Conservation (phyloP, 2,113 vertebrate genomes). For the Xiphophorus maculatus region DNA sequence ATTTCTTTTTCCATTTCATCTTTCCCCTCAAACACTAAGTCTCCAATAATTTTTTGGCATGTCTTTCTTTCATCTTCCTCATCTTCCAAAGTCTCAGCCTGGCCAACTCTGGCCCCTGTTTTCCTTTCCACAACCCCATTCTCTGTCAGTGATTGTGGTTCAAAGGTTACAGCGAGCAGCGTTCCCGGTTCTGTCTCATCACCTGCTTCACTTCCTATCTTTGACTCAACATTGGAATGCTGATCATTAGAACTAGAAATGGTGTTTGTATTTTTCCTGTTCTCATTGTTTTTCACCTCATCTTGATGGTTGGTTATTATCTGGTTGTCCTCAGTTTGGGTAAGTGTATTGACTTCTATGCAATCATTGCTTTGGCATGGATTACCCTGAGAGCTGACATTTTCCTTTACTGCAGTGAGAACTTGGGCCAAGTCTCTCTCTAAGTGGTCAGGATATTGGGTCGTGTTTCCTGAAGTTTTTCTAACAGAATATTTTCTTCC, state of each 20-base stretch:
- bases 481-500: background rate
- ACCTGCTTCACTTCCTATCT: background rate
- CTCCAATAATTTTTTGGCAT: background rate
- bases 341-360: background rate
- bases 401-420: background rate
- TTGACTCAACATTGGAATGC: background rate
- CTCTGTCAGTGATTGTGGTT: conserved; percentile 15
- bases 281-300: background rate
- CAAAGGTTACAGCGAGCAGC: rapidly evolving
- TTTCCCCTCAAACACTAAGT: conserved; percentile 21
- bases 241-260: background rate
- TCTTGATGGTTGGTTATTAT: conserved; percentile 2
- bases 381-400: background rate
- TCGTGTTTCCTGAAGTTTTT: background rate
- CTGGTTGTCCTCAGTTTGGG: background rate
- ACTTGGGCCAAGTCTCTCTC: background rate
- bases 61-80: conserved; percentile 7
- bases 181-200: background rate
- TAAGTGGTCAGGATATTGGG: background rate
- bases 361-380: background rate
- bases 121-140: background rate
- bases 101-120: background rate
- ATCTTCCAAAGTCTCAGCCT: conserved; percentile 9
- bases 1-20: conserved; percentile 10
- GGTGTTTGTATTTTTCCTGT: background rate